These are phyloP conservation scores for Myripristis jacobus DNA, from an alignment of 2,797 vertebrate species.

Conservation along the genomic window DNA sequence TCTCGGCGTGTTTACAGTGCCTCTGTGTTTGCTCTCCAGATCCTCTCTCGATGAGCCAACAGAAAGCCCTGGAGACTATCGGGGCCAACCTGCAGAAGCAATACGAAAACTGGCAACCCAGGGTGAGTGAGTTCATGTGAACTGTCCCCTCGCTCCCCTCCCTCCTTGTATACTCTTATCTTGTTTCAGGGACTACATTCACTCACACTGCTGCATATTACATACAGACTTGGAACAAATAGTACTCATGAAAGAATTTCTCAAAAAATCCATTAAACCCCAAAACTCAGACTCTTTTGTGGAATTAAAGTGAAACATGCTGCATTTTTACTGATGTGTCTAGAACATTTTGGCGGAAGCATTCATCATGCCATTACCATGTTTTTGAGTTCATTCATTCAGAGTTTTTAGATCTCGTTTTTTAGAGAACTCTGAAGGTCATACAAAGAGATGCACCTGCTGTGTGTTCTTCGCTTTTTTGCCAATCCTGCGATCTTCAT, in stretches of 20 bases:
- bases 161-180: neutral
- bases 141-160: neutral
- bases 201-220: neutral
- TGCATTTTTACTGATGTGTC: neutral
- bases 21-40: slow-evolving; percentile 81
- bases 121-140: slow-evolving; percentile 84
- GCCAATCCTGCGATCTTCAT: too few relatives aligned
- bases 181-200: neutral
- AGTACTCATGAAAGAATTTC: neutral
- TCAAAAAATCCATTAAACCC: too few relatives aligned
- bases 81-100: slow-evolving; percentile 98
- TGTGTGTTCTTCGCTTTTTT: too few relatives aligned
- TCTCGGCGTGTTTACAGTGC: slow-evolving; percentile 4
- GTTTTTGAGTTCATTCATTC: too few relatives aligned
- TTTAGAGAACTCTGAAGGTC: too few relatives aligned
- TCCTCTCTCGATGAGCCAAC: slow-evolving; percentile 97
- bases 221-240: neutral
- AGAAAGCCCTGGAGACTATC: slow-evolving; percentile 98
- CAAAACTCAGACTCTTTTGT: too few relatives aligned
- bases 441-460: too few relatives aligned
- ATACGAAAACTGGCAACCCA: slow-evolving; percentile 98
- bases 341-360: neutral
- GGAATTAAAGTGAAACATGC: too few relatives aligned
- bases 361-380: neutral
- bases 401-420: too few relatives aligned